These are phyloP conservation scores for Stratiomys singularior DNA, from an alignment of 2,888 invertebrate genomes.

Conservation along the genomic window DNA sequence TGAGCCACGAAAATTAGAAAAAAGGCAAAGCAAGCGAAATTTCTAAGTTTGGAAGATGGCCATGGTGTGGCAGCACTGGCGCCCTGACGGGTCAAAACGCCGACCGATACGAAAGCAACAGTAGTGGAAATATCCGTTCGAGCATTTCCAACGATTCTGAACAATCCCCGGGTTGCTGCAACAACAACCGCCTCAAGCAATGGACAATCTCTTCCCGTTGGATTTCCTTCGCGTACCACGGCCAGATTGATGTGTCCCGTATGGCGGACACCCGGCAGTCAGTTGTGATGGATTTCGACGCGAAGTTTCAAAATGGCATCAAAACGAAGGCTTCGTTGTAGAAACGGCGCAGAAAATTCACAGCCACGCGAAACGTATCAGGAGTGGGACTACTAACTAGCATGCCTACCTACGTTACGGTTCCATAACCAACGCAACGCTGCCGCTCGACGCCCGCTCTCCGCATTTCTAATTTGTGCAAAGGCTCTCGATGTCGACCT, in stretches of 20 bases:
- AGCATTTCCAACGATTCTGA: not conserved
- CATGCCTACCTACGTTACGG: not conserved
- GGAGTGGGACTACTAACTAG: slow-evolving; percentile 11
- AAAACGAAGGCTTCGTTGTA: not conserved
- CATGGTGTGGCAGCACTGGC: slow-evolving; percentile 24
- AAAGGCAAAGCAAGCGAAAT: slow-evolving; percentile 8
- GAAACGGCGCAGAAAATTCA: slow-evolving; percentile 13
- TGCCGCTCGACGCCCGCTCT: not conserved
- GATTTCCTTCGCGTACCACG: not conserved
- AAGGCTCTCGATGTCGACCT: too few species aligned
- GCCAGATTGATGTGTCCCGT: not conserved
- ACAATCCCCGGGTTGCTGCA: too few species aligned
- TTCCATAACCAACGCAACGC: too few species aligned
- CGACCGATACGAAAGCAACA: not conserved
- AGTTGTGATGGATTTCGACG: not conserved
- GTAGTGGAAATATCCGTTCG: slow-evolving; percentile 15
- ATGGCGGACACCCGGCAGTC: not conserved
- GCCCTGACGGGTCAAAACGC: not conserved
- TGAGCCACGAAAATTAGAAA: not conserved
- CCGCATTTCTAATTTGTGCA: not conserved
- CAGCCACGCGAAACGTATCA: not conserved
- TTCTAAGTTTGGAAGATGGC: not conserved
- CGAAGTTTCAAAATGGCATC: not conserved
- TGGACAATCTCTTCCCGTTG: not conserved
- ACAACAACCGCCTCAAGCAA: not conserved